Conservation (phyloP, 1,140 invertebrate species). For the Brachionus asplanchnoidis region DNA sequence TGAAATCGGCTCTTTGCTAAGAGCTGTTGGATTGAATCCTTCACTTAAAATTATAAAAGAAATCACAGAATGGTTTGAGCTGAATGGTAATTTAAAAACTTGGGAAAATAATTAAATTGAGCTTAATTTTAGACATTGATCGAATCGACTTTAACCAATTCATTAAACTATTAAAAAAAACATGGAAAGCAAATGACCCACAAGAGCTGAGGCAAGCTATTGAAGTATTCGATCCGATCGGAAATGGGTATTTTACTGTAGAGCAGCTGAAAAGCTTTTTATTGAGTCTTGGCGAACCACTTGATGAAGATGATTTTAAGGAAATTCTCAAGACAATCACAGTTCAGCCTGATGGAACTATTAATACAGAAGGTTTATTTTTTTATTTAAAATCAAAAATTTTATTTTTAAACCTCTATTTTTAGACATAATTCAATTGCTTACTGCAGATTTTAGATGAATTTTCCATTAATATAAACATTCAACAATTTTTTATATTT, state of each 20-base stretch:
- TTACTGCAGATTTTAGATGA: not conserved
- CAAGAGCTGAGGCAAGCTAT: constrained; percentile 1
- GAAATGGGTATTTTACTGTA: constrained; percentile 37
- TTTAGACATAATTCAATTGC: constrained; percentile 25
- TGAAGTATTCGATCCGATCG: constrained; percentile 24
- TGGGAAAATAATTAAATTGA: not conserved
- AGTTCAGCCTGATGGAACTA: constrained; percentile 32
- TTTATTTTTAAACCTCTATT: not conserved
- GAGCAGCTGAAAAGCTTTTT: not conserved
- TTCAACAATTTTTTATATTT: not conserved
- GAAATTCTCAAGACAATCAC: constrained; percentile 20
- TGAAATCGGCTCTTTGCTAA: not conserved
- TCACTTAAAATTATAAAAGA: constrained; percentile 3
- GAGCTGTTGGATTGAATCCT: constrained; percentile 31
- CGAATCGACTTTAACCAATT: not conserved
- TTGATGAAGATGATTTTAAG: constrained; percentile 34
- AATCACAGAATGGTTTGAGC: constrained; percentile 29
- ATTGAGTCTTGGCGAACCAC: not conserved
- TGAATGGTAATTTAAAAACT: not conserved
- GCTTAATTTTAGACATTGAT: not conserved
- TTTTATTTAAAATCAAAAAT: not conserved
- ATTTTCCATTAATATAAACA: not conserved
- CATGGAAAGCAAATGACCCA: not conserved
- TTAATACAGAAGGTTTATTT: constrained; percentile 25
- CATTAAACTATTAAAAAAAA: constrained; percentile 26